These are phyloP conservation scores for Atlantisia rogersi DNA, from an alignment of 2,113 vertebrate genomes.

Conservation along the genomic window DNA sequence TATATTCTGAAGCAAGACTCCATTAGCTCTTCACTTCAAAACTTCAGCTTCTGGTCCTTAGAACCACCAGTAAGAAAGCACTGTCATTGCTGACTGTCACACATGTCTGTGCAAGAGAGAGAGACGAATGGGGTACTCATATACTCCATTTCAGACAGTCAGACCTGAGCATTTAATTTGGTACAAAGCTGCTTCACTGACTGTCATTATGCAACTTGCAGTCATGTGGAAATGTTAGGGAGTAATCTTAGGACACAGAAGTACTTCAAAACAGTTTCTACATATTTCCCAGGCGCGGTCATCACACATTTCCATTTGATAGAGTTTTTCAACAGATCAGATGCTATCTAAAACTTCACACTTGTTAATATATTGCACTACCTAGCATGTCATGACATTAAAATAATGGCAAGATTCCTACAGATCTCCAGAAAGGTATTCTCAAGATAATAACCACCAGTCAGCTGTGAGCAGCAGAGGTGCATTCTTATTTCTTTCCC, in stretches of 20 bases:
- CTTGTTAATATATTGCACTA: not conserved
- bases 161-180: not conserved
- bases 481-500: not conserved
- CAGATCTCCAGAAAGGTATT: not conserved
- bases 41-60: not conserved
- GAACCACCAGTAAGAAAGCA: not conserved
- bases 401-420: not conserved
- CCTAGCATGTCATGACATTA: not conserved
- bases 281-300: not conserved
- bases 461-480: not conserved
- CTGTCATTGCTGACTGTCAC: no score
- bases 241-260: not conserved
- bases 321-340: not conserved
- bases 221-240: not conserved
- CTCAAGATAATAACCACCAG: not conserved
- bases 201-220: not conserved
- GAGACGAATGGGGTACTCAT: accelerated
- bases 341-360: not conserved
- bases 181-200: not conserved
- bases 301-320: not conserved
- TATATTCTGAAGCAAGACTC: not conserved
- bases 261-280: not conserved
- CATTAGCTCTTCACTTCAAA: not conserved
- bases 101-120: not conserved
- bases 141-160: not conserved